phyloP scores from a whole-genome alignment of 2,888 invertebrate genomes.

The Thereva unica region DNA sequence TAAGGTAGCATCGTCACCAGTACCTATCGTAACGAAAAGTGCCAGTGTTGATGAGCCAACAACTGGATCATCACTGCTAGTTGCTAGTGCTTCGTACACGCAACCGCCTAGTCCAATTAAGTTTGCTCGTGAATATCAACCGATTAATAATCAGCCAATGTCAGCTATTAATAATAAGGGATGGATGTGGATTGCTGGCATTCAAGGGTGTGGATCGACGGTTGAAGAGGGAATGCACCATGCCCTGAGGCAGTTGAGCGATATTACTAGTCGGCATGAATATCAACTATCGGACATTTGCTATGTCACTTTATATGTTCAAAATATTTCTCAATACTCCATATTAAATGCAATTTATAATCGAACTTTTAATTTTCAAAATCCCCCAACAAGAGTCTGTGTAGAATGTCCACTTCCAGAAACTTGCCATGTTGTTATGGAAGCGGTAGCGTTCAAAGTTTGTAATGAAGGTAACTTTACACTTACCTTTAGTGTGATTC shows the following conservation, averaged over 20 bases:
- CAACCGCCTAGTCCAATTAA: constrained; percentile 59
- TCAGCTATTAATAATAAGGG: constrained; percentile 73
- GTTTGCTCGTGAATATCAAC: constrained; percentile 63
- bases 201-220: constrained; percentile 71
- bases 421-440: constrained; percentile 74
- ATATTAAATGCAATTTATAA: constrained; percentile 78
- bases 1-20: constrained; percentile 50
- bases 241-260: constrained; percentile 75
- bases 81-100: constrained; percentile 42
- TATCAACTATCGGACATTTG: constrained; percentile 70
- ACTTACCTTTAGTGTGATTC: not conserved
- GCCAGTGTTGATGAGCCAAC: constrained; percentile 56
- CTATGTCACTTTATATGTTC: constrained; percentile 81
- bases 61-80: constrained; percentile 6
- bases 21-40: constrained; percentile 58
- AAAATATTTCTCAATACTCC: constrained; percentile 79
- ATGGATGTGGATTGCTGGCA: constrained; percentile 84
- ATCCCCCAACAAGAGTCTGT: constrained; percentile 86
- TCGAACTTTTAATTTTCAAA: constrained; percentile 71
- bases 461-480: not conserved
- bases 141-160: constrained; percentile 65
- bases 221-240: constrained; percentile 69
- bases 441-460: constrained; percentile 68
- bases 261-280: constrained; percentile 51
- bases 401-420: constrained; percentile 76